Conservation (phyloP, 2,888 invertebrate genomes). For the Polyploca ridens region DNA sequence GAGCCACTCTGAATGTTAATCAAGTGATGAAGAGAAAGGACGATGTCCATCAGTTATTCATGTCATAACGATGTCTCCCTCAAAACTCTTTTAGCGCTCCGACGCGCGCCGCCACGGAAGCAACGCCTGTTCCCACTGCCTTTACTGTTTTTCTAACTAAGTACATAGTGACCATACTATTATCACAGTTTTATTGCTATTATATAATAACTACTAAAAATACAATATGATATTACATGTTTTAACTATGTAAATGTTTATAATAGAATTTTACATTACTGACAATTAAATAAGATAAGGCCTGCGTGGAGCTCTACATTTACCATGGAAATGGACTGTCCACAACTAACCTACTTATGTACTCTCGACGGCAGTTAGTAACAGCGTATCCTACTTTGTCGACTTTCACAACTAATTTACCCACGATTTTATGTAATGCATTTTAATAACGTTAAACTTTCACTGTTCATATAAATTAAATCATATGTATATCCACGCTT, state of each 20-base stretch:
- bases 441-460: not conserved
- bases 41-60: slow-evolving; percentile 76
- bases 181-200: too few relatives aligned
- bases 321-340: slow-evolving; percentile 26
- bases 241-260: not conserved
- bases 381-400: slow-evolving; percentile 48
- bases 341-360: slow-evolving; percentile 38
- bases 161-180: not conserved
- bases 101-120: slow-evolving; percentile 14
- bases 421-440: slow-evolving; percentile 9
- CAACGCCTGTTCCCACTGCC: too few relatives aligned
- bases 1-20: slow-evolving; percentile 77
- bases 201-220: not conserved
- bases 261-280: not conserved
- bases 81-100: slow-evolving; percentile 61
- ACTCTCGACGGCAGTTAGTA: slow-evolving; percentile 41
- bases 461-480: not conserved
- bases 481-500: too few relatives aligned
- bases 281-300: not conserved
- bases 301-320: slow-evolving; percentile 1
- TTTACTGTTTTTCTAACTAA: slow-evolving; percentile 12
- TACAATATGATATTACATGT: not conserved
- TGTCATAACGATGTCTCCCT: slow-evolving; percentile 67
- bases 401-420: slow-evolving; percentile 42
- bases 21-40: slow-evolving; percentile 65